These are phyloP conservation scores for Etheostoma nigrum DNA, from an alignment of 2,797 vertebrate genomes.

Conservation along the genomic window DNA sequence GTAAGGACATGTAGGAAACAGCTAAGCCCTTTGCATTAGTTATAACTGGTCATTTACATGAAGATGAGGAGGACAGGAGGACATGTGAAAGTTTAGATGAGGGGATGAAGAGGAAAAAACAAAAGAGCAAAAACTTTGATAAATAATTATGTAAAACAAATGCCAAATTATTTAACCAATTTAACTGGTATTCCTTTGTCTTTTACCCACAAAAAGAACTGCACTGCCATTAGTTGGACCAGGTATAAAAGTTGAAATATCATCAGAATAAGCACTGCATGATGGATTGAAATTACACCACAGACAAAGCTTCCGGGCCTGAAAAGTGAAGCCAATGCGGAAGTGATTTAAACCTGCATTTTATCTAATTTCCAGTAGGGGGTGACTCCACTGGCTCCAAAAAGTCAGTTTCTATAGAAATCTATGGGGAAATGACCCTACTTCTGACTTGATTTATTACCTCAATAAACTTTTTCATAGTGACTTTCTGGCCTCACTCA, in stretches of 20 bases:
- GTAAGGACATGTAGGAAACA: neutral
- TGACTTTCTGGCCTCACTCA: too few species aligned
- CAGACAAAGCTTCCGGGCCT: too few species aligned
- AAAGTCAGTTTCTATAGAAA: too few species aligned
- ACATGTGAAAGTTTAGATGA: neutral
- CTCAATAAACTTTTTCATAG: too few species aligned
- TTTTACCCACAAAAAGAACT: neutral
- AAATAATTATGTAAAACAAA: conserved; percentile 19
- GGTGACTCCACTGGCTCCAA: too few species aligned
- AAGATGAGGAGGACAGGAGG: neutral
- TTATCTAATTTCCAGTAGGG: too few species aligned
- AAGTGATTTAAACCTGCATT: too few species aligned
- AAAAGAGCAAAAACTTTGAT: conserved; percentile 4
- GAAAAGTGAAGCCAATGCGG: too few species aligned
- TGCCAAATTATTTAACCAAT: conserved; percentile 4
- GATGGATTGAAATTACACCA: neutral
- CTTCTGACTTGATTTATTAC: too few species aligned
- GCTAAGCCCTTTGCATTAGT: neutral
- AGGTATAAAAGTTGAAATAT: neutral
- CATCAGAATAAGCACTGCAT: too few species aligned
- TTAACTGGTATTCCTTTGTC: neutral
- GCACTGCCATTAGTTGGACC: neutral
- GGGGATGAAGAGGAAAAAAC: neutral
- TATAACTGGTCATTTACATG: conserved; percentile 7
- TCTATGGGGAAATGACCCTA: too few species aligned